Base-by-base conservation (phyloP, 2,797 vertebrate species). In the Vireo griseus region DNA sequence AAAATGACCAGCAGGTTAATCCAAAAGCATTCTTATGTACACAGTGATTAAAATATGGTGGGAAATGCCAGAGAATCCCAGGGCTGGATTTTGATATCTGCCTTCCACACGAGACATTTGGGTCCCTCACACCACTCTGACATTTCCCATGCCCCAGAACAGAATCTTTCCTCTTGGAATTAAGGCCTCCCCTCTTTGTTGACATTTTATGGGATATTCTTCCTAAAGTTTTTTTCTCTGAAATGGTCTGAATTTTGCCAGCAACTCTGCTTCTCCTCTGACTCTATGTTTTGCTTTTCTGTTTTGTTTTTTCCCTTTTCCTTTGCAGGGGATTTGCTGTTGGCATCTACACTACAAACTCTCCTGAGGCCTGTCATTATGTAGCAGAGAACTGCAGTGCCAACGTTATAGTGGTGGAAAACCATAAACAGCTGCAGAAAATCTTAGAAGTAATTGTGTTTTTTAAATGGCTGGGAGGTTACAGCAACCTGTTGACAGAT, bases 301-400 rank as follows among this genome's bases (percentile, higher is more conserved):
- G 4, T 6, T 62, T 44, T 35, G 1, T 13, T 57, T 51, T 35
- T 24, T 16, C 15, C 22, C 5, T 73, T 76, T 35, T 21, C 31
- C 33, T 50, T 19, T 68, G 31, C 97, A 99, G 99, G 12, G 99
- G 99, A 2, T 97, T 99, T 74, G 98, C 98, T 10, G 99, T 99
- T 35, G 99, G 99, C 14, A 98, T 99, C 97, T 99, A 99, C 83
- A 98, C 98, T 42, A 99, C 99, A 71, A 99, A 99, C 97, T 99
- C 99, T 2, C 94, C 99, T 0, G 99, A 99, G 5, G 99, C 99
- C 0, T 99, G 99, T 72, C 98, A 98, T 21, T 99, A 99, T 0
- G 98, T 99, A 17, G 99, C 98, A 14, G 97, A 98, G 15, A 98
- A 99, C 90, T 98, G 98, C 80, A 97, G 97, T 72, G 98, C 99